Evolutionary conservation across 2,113 vertebrate genomes (phyloP).

Genomic region (Carlito syrichta): DNA sequence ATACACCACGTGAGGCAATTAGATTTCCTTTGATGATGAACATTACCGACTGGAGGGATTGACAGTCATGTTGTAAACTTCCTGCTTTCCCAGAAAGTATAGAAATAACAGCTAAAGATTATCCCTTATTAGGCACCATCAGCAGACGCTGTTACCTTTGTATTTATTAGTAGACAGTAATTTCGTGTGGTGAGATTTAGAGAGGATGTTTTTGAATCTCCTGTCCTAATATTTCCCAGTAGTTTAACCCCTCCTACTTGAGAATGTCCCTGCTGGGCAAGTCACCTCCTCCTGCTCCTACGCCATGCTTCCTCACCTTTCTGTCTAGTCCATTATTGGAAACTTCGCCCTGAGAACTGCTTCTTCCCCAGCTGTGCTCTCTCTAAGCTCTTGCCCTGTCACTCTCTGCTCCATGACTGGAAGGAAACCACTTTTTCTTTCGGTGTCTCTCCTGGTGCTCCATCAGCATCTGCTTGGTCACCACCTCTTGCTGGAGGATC

Average conservation of each 20-base stretch:
- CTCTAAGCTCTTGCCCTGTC: neutral
- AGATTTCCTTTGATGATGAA: neutral
- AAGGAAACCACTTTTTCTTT: neutral
- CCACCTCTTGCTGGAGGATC: fast-evolving
- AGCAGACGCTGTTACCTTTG: neutral
- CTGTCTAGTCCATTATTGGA: neutral
- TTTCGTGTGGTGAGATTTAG: neutral
- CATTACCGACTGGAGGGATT: neutral
- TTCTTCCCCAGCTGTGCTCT: neutral
- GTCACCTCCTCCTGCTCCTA: neutral
- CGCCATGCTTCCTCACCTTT: neutral
- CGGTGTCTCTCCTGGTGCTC: neutral
- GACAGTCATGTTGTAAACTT: neutral
- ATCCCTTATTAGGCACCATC: fast-evolving
- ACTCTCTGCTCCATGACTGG: neutral
- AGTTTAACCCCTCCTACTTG: neutral
- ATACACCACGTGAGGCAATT: neutral
- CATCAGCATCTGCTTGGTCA: fast-evolving
- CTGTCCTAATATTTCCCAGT: neutral
- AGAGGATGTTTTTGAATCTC: neutral
- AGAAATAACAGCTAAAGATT: neutral
- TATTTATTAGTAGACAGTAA: neutral
- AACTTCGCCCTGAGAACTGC: neutral
- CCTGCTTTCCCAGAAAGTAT: fast-evolving
- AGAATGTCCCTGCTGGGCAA: neutral